phyloP scores from a whole-genome alignment of 37 sponge, comb jelly and placozoan genomes.

The Spongia lamella region DNA sequence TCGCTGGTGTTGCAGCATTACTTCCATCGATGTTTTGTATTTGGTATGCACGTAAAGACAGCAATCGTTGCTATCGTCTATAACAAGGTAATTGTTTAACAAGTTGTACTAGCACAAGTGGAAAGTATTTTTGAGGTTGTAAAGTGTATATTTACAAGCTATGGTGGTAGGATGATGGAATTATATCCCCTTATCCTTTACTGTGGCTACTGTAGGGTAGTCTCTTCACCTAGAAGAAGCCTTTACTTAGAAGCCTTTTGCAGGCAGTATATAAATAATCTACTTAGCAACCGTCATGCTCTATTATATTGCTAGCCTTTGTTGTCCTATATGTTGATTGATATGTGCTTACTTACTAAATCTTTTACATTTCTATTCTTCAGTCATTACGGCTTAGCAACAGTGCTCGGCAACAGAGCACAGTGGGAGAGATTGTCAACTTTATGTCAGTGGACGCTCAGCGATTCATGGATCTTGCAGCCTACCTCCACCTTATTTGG shows the following conservation, averaged over 20 bases:
- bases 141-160: slow-evolving; percentile 14
- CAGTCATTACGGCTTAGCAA: slow-evolving; percentile 82
- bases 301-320: too few species aligned
- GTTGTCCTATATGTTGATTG: too few species aligned
- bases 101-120: not conserved
- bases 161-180: slow-evolving; percentile 12
- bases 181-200: not conserved
- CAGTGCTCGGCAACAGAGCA: slow-evolving; percentile 64
- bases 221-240: too few species aligned
- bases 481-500: slow-evolving; percentile 85
- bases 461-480: slow-evolving; percentile 81
- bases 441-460: slow-evolving; percentile 97
- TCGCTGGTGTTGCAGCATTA: slow-evolving; percentile 82
- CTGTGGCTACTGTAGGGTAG: too few species aligned
- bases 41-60: slow-evolving; percentile 76
- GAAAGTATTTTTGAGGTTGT: not conserved
- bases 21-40: slow-evolving; percentile 62
- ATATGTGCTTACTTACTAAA: too few species aligned
- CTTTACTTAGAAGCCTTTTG: too few species aligned
- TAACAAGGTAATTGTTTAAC: slow-evolving; percentile 57
- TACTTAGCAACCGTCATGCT: too few species aligned
- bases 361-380: not conserved
- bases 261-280: too few species aligned
- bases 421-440: slow-evolving; percentile 96
- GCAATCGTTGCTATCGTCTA: slow-evolving; percentile 74